Evolutionary conservation across 2,113 vertebrate genomes (phyloP).

Genomic region (Nematolebias whitei): DNA sequence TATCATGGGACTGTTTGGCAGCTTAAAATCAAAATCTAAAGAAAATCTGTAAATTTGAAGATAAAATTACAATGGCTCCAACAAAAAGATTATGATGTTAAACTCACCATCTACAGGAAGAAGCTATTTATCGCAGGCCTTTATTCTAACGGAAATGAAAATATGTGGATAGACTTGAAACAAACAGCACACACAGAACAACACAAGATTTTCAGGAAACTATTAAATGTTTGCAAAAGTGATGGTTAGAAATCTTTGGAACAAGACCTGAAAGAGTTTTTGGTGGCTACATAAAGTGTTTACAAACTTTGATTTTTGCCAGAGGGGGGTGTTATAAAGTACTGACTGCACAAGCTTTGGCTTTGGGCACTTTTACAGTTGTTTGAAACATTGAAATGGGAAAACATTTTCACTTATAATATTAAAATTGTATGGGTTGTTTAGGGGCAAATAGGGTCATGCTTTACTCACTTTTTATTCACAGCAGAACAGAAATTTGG

Average conservation of each 20-base stretch:
- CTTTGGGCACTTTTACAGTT: neutral
- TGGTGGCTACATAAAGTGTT: constrained; percentile 5
- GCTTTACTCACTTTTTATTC: neutral
- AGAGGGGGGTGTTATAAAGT: neutral
- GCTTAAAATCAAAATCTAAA: too few relatives aligned
- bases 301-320: neutral
- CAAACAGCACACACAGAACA: neutral
- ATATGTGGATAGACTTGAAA: neutral
- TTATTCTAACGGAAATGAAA: too few relatives aligned
- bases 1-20: neutral
- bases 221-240: neutral
- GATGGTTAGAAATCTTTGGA: neutral
- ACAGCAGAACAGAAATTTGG: neutral
- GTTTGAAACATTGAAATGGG: neutral
- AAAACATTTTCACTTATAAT: neutral
- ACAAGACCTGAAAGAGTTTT: neutral
- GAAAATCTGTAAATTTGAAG: too few relatives aligned
- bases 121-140: too few relatives aligned
- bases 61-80: too few relatives aligned
- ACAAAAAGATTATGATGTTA: too few relatives aligned
- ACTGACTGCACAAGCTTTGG: neutral
- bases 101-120: too few relatives aligned
- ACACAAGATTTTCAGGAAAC: neutral
- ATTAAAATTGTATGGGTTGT: neutral
- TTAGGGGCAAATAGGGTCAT: neutral